Percentiles rank a stretch among this genome's conserved stretches.
Conservation (phyloP, 2,888 invertebrate species). For the Globia sparganii region DNA sequence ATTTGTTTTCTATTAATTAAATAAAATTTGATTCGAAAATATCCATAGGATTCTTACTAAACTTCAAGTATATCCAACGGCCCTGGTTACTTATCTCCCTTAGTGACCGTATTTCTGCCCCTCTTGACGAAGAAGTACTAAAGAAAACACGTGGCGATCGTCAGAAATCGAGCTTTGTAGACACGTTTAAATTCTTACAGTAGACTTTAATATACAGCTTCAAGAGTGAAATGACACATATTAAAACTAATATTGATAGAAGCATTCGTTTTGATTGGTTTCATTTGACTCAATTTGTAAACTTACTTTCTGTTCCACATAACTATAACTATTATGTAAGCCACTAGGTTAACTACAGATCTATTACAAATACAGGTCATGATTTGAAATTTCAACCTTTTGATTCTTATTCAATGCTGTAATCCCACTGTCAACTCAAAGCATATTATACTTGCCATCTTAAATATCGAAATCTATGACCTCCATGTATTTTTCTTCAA, state of each 20-base stretch:
- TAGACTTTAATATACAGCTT: not conserved
- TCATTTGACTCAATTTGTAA: not conserved
- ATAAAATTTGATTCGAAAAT: too few relatives aligned
- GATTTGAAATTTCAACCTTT: slow-evolving; percentile 28
- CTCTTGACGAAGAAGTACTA: not conserved
- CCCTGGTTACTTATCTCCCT: not conserved
- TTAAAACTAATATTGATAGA: not conserved
- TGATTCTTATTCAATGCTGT: not conserved
- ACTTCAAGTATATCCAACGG: too few relatives aligned
- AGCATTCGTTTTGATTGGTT: not conserved
- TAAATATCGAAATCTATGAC: slow-evolving; percentile 9
- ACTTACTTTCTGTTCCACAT: slow-evolving; percentile 7
- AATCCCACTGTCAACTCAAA: not conserved
- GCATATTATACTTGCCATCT: not conserved
- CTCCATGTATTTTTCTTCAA: slow-evolving; percentile 8
- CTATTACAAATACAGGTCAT: too few relatives aligned
- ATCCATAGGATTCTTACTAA: too few relatives aligned
- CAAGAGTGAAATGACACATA: not conserved
- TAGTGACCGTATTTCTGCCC: not conserved
- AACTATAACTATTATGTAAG: not conserved
- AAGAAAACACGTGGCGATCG: not conserved
- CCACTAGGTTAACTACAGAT: not conserved
- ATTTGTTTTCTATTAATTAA: too few relatives aligned
- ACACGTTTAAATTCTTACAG: not conserved
- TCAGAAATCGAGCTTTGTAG: not conserved